Conservation (phyloP, 2,113 vertebrate species). For the Mola mola region DNA sequence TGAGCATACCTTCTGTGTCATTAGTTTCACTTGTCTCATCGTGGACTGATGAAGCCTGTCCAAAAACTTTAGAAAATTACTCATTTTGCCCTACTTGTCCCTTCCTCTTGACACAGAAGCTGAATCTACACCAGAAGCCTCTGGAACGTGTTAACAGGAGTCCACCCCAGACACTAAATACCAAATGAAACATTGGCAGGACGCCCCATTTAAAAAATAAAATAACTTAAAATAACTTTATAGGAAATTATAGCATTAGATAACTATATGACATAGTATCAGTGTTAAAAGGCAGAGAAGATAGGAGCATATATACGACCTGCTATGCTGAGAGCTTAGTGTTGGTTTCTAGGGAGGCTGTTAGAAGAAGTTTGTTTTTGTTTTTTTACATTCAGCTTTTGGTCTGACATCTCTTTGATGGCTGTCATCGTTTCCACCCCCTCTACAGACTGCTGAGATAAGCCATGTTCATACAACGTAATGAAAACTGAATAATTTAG, state of each 20-base stretch:
- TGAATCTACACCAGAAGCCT: conserved; percentile 33
- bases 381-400: conserved; percentile 19
- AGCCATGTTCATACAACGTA: conserved; percentile 8
- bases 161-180: conserved; percentile 12
- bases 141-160: conserved; percentile 14
- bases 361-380: neutral
- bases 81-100: conserved; percentile 17
- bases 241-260: too few relatives aligned
- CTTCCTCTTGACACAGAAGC: conserved; percentile 55
- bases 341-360: too few relatives aligned
- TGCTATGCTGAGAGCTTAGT: conserved; percentile 19
- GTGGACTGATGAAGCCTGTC: too few relatives aligned
- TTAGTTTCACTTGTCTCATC: too few relatives aligned
- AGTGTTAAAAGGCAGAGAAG: too few relatives aligned
- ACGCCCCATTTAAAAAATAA: neutral
- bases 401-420: conserved; percentile 36
- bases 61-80: conserved; percentile 9
- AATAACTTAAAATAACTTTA: too few relatives aligned
- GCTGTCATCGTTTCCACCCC: conserved; percentile 30
- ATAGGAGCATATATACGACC: too few relatives aligned
- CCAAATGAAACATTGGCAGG: neutral
- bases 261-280: too few relatives aligned
- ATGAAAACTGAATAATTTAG: conserved; percentile 44
- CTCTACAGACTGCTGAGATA: conserved; percentile 23
- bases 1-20: neutral